Percentiles rank a stretch among this genome's conserved stretches.
phyloP scores from a whole-genome alignment of 2,888 invertebrate species.

The Drosophila neutralis region DNA sequence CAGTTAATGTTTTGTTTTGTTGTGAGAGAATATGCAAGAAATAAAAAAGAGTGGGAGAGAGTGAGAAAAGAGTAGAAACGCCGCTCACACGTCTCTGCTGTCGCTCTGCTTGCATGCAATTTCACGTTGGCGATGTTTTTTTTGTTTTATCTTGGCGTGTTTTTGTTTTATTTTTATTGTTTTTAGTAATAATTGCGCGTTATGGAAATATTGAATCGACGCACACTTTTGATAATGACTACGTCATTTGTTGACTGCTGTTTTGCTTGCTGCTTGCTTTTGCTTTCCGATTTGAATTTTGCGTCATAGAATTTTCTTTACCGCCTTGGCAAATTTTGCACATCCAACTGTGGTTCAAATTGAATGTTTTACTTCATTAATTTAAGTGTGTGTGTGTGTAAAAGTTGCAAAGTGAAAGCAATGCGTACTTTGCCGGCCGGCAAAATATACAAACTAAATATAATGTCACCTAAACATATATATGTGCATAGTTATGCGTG shows the following conservation, averaged over 20 bases:
- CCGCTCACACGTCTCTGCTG: constrained; percentile 20
- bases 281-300: constrained; percentile 36
- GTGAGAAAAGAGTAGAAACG: constrained; percentile 15
- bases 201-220: constrained; percentile 51
- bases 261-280: constrained; percentile 15
- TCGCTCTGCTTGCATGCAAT: constrained; percentile 26
- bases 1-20: constrained; percentile 79
- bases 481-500: background rate
- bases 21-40: constrained; percentile 61
- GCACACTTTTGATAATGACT: constrained; percentile 7
- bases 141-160: constrained; percentile 14
- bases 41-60: constrained; percentile 18
- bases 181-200: constrained; percentile 55
- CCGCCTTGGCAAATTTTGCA: constrained; percentile 32
- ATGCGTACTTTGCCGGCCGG: constrained; percentile 46
- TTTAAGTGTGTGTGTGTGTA: background rate
- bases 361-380: constrained; percentile 13
- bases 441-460: constrained; percentile 9
- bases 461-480: background rate
- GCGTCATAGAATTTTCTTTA: constrained; percentile 33
- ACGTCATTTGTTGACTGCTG: constrained; percentile 38
- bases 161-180: constrained; percentile 22
- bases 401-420: constrained; percentile 28
- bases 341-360: constrained; percentile 34
- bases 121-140: constrained; percentile 53